Conservation (phyloP, 1,140 invertebrate species). For the Drosophila funebris region DNA sequence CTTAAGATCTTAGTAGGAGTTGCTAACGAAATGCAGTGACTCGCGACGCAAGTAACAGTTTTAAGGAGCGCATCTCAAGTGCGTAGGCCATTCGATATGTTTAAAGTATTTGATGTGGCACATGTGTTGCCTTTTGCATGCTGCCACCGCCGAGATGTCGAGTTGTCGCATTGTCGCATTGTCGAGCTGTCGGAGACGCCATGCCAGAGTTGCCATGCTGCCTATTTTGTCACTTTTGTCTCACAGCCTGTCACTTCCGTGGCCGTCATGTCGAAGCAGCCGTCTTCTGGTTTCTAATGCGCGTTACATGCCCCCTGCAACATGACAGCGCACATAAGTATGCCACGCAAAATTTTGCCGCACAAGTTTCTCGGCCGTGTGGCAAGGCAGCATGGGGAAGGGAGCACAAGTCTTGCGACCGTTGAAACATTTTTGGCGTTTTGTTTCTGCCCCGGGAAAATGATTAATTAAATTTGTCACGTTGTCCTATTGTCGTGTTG, state of each 20-base stretch:
- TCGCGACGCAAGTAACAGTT: constrained; percentile 2
- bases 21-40: neutral
- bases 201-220: constrained; percentile 5
- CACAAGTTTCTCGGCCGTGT: constrained; percentile 57
- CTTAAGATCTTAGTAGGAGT: neutral
- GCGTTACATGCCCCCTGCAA: constrained; percentile 17
- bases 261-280: constrained; percentile 63
- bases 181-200: neutral
- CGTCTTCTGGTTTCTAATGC: constrained; percentile 54
- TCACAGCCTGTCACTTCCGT: constrained; percentile 45
- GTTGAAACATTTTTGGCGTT: constrained; percentile 64
- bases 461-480: constrained; percentile 82
- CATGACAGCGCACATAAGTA: constrained; percentile 41
- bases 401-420: neutral
- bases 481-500: constrained; percentile 58
- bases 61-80: neutral
- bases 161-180: neutral
- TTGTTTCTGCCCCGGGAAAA: constrained; percentile 57
- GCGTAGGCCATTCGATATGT: constrained; percentile 63
- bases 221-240: constrained; percentile 53
- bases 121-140: constrained; percentile 40
- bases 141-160: neutral
- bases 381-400: constrained; percentile 7
- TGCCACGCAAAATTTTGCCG: constrained; percentile 13
- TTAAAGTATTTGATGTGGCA: constrained; percentile 68